Evolutionary conservation across 2,888 invertebrate genomes (phyloP), one percentile per base, ranked within the genome.

Genomic region (Luperina nickerlii): DNA sequence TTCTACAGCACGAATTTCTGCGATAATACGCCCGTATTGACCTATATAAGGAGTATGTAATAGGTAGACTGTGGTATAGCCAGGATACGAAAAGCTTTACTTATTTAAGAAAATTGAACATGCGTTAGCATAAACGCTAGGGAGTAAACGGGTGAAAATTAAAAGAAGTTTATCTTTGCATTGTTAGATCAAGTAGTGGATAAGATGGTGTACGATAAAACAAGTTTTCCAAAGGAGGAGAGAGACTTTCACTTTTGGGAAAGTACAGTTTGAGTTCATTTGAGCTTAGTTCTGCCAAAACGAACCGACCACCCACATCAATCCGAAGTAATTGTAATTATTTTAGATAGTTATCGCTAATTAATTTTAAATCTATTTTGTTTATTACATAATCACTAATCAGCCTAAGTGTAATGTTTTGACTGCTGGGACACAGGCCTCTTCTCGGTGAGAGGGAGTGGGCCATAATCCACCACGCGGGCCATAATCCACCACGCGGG

Each of bases 1-100:
- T 67, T 79, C 20, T 38, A 38, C 38, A 27, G 8, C n/a, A 67
- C 0, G 27, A 72, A 45, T 78, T 6, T 54, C 24, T 48, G 38
- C 51, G 20, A 54, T 67, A 8, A 51, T 20, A 65, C 27, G n/a
- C 42, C 42, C n/a, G 27, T 51, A 32, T 54, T 76, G 69, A 32
- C 42, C 42, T 51, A 51, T 68, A 13, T 51, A 32, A 15, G 18
- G 7, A 32, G 24, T 42, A 54, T 67, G 38, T 20, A 48, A 24
- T 65, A 15, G 18, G 15, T 54, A 75, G 45, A 48, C 60, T 78
- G 66, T 66, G 57, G 65, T 65, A 54, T 42, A n/a, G 8, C 27
- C 38, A 42, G 18, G 8, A 32, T 76, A 42, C 8, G 42, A 20
- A 4, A 38, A 3, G 18, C 27, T 18, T 60, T 8, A 62, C 11